These are phyloP conservation scores for Eretmodus cyanostictus DNA, from an alignment of 2,113 vertebrate species.

Conservation along the genomic window DNA sequence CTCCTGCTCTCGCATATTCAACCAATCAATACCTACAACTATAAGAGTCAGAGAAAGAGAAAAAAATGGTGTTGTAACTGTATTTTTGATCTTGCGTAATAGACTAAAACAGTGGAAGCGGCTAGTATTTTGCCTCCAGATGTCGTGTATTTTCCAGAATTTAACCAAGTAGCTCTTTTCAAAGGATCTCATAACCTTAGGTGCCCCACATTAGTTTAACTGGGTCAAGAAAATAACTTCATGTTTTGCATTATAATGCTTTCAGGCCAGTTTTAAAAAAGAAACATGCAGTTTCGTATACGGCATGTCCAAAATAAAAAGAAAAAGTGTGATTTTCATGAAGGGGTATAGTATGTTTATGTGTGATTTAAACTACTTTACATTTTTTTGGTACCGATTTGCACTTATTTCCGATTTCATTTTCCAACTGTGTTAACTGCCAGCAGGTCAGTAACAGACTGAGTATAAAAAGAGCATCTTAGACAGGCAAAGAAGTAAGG, in stretches of 20 bases:
- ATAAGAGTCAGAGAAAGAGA: not conserved
- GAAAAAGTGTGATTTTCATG: not conserved
- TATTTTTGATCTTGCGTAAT: constrained; percentile 5
- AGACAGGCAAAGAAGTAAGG: not conserved
- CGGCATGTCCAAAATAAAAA: not conserved
- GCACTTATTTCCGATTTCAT: not conserved
- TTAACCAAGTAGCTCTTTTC: not conserved
- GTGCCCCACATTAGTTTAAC: not conserved
- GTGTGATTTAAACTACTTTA: not conserved
- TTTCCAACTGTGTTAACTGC: not conserved
- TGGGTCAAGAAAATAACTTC: not conserved
- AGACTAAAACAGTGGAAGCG: not conserved
- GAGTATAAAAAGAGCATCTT: not conserved
- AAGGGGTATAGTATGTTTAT: not conserved
- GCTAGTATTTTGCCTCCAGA: not conserved
- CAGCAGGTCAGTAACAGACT: not conserved
- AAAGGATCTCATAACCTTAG: not conserved
- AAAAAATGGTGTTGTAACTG: not conserved
- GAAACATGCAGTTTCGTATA: not conserved
- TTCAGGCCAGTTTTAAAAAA: not conserved
- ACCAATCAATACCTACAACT: constrained; percentile 21
- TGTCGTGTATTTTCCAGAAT: not conserved
- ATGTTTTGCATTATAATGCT: not conserved
- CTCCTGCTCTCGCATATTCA: not conserved
- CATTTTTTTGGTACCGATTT: not conserved